A percentile compares a stretch with the other conserved stretches of the same genome.
Conservation (phyloP, 2,113 vertebrate species). For the Xyliphius kryptos region DNA sequence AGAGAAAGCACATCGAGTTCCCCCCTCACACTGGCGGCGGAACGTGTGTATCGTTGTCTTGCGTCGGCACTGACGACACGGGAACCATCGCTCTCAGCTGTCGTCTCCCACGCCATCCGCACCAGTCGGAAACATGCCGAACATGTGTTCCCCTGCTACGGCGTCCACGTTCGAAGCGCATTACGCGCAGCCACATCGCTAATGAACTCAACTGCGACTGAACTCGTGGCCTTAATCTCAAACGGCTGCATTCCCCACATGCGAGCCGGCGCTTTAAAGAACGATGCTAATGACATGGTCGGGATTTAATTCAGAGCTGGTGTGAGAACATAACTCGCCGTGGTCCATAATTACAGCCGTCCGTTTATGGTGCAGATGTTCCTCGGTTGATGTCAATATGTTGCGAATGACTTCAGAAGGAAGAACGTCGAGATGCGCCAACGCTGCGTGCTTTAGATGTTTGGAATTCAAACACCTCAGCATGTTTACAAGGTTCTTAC, state of each 20-base stretch:
- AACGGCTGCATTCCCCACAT: slow-evolving; percentile 45
- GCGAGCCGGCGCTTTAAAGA: slow-evolving; percentile 44
- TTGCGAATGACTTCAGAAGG: slow-evolving; percentile 27
- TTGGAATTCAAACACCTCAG: slow-evolving; percentile 10
- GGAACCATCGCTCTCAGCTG: slow-evolving; percentile 18
- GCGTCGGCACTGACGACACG: slow-evolving; percentile 36
- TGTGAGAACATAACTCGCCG: slow-evolving; percentile 55
- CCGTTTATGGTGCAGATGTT: slow-evolving; percentile 57
- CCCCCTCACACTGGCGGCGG: slow-evolving; percentile 32
- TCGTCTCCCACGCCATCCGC: slow-evolving; percentile 35
- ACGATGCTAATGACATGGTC: slow-evolving; percentile 38
- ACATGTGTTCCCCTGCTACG: slow-evolving; percentile 34
- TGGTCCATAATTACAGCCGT: slow-evolving; percentile 53
- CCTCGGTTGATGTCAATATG: slow-evolving; percentile 29
- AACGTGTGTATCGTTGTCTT: slow-evolving; percentile 37
- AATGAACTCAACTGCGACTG: slow-evolving; percentile 38
- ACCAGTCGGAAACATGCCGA: slow-evolving; percentile 48
- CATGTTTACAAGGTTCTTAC: background rate
- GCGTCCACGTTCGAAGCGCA: slow-evolving; percentile 38
- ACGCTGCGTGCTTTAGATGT: slow-evolving; percentile 17
- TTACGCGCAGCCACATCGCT: slow-evolving; percentile 25
- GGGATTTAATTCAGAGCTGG: slow-evolving; percentile 49
- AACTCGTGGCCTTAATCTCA: slow-evolving; percentile 34
- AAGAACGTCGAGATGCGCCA: slow-evolving; percentile 8
- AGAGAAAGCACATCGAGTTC: background rate